Evolutionary conservation across 2,888 invertebrate genomes (phyloP).

Genomic region (Meteorus colon): DNA sequence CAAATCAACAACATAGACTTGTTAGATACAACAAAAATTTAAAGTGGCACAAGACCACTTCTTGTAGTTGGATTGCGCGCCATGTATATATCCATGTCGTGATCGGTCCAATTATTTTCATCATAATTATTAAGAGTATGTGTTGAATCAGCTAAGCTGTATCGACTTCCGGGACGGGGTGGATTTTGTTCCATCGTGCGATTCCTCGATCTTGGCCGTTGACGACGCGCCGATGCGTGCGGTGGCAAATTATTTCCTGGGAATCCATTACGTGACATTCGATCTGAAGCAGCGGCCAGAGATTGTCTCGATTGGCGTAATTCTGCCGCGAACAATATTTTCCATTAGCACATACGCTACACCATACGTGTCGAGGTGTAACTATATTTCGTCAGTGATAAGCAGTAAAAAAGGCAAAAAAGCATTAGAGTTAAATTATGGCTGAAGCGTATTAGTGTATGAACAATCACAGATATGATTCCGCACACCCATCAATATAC

Average conservation of each 20-base stretch:
- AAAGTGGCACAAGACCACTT: conserved; percentile 89
- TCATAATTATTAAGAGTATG: conserved; percentile 89
- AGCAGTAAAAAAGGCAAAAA: conserved; percentile 18
- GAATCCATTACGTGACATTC: conserved; percentile 85
- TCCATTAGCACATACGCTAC: conserved; percentile 28
- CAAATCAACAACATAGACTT: conserved; percentile 28
- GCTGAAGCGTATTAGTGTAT: conserved; percentile 20
- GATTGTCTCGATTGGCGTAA: conserved; percentile 91
- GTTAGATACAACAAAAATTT: conserved; percentile 47
- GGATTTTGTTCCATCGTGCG: conserved; percentile 78
- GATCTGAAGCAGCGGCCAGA: conserved; percentile 86
- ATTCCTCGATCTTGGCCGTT: conserved; percentile 86
- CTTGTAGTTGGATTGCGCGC: conserved; percentile 91
- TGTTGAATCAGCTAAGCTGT: conserved; percentile 85
- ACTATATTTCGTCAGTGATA: conserved; percentile 17
- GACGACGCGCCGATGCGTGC: conserved; percentile 77
- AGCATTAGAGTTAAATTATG: conserved; percentile 7
- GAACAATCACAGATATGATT: not conserved
- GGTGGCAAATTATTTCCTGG: conserved; percentile 79
- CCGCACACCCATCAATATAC: not conserved
- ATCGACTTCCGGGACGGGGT: conserved; percentile 84
- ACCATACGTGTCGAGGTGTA: conserved; percentile 7
- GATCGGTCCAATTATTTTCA: conserved; percentile 95
- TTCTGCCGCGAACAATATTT: conserved; percentile 75
- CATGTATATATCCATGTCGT: conserved; percentile 97